These are phyloP conservation scores for Aphelenchoides besseyi DNA, from an alignment of 1,140 invertebrate species.

Conservation along the genomic window DNA sequence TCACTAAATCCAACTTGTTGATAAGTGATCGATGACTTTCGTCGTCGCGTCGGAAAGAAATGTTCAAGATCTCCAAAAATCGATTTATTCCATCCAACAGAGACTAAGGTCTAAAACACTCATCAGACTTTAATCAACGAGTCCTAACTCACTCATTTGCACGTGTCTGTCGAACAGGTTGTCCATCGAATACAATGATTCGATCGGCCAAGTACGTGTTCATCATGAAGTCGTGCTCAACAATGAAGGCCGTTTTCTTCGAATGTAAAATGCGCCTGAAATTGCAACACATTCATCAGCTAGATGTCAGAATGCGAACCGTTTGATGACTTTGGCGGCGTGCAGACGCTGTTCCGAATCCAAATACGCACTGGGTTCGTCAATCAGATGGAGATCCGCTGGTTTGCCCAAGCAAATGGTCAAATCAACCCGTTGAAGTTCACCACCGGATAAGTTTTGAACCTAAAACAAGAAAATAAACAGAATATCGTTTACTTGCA, in stretches of 20 bases:
- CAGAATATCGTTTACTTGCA: neutral
- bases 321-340: constrained; percentile 96
- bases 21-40: too few relatives aligned
- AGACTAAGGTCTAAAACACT: too few relatives aligned
- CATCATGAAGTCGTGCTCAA: constrained; percentile 99
- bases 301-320: constrained; percentile 67
- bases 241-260: constrained; percentile 98
- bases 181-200: constrained; percentile 96
- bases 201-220: constrained; percentile 96
- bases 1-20: too few relatives aligned
- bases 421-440: constrained; percentile 90
- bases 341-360: constrained; percentile 99
- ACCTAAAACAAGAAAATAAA: constrained; percentile 66
- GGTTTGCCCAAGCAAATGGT: constrained; percentile 94
- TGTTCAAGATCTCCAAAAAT: too few relatives aligned
- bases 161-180: constrained; percentile 78
- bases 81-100: too few relatives aligned
- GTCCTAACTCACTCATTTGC: too few relatives aligned
- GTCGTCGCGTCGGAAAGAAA: too few relatives aligned
- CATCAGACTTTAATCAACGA: too few relatives aligned
- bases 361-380: constrained; percentile 97
- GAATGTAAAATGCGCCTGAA: constrained; percentile 92
- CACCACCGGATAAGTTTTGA: constrained; percentile 96
- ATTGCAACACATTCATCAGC: constrained; percentile 12
- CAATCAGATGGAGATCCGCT: constrained; percentile 96